These are phyloP conservation scores for Urocyon cinereoargenteus DNA, from an alignment of 2,797 vertebrate genomes.

Conservation along the genomic window DNA sequence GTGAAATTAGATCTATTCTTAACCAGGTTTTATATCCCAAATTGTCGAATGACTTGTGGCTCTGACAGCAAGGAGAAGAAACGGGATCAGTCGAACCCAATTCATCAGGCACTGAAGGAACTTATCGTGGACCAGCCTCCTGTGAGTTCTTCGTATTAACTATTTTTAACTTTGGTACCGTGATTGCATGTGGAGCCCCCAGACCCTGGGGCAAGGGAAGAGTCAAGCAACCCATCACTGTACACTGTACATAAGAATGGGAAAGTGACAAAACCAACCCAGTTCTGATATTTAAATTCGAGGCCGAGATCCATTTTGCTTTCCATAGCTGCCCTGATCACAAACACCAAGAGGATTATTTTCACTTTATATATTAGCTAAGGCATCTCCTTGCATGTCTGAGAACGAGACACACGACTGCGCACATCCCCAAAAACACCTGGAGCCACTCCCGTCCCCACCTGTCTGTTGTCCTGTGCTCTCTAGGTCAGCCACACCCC, in stretches of 20 bases:
- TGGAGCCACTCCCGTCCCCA: neutral
- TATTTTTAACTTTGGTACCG: neutral
- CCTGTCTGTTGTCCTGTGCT: neutral
- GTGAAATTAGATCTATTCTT: neutral
- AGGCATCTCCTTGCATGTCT: neutral
- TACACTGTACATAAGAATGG: neutral
- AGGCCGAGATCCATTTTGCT: neutral
- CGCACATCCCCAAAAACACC: neutral
- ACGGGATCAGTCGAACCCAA: neutral
- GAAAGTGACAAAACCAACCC: neutral
- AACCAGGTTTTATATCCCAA: neutral
- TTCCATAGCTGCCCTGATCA: neutral
- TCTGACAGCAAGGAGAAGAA: neutral
- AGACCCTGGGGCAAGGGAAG: neutral
- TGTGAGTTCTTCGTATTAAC: neutral
- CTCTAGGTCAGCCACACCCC: neutral
- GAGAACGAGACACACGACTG: neutral
- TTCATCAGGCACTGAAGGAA: neutral
- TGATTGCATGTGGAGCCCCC: neutral
- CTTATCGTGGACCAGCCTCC: neutral
- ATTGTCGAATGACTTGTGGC: neutral
- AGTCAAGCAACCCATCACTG: neutral
- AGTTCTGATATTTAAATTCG: neutral
- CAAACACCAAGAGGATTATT: neutral
- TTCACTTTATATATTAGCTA: neutral